Evolutionary conservation across 2,797 vertebrate genomes (phyloP), one percentile per base, ranked within the genome.

Genomic region (Amphiprion clarkii): DNA sequence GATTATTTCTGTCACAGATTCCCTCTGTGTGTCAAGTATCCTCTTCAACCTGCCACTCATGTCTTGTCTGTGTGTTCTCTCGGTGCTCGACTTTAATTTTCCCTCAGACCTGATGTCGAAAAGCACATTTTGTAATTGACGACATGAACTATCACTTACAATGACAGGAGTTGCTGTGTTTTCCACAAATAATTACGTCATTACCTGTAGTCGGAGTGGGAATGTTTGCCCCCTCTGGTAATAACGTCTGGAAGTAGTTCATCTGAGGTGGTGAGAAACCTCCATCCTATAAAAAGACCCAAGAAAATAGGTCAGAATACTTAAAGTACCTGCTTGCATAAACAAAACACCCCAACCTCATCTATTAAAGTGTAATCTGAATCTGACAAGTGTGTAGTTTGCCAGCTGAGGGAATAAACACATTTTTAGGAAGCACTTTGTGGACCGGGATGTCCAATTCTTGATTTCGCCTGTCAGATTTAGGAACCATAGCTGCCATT

Each of bases 1-100:
- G 73, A 79, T 85, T 78, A 81, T 78, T 88, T 81, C 72, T 83
- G 82, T 78, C 81, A 82, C 76, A 73, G 56, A 85, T 74, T 71
- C 60, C 25, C 6, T 25, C 39, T 25, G 62, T 14, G 66, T 78
- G 79, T 80, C 78, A 84, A 76, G 61, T 49, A 53, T 81, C 79
- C 78, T 74, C 84, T 87, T 79, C 77, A 59, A n/a, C 36, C 76
- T 88, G 86, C 69, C 85, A 78, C 48, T 87, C 83, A 80, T 3
- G 52, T 51, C 44, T 29, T 0, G 44, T 77, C 74, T 69, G 59
- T 42, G 16, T 55, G 54, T 68, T 61, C 19, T 12, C 58, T 52
- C 9, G 0, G 33, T 2, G 31, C 60, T 33, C 19, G 23, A 55
- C 67, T 74, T 79, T 53, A 68, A 86, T 79, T 79, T 59, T 75